Conservation (phyloP, 2,113 vertebrate genomes). For the Sitta europaea region DNA sequence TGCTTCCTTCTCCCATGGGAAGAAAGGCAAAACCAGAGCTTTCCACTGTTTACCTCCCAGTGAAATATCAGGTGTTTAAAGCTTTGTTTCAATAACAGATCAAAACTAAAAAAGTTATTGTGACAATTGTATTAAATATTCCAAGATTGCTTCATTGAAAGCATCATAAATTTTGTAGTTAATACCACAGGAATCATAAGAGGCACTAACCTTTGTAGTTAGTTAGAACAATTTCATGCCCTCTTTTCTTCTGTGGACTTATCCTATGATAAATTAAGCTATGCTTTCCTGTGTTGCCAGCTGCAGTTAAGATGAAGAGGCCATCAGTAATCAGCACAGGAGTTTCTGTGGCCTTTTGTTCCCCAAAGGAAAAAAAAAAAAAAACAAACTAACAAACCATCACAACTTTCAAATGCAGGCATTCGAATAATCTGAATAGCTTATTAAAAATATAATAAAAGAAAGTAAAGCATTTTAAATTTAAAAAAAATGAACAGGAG, state of each 20-base stretch:
- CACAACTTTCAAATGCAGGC: neutral
- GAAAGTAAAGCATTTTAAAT: neutral
- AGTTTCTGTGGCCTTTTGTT: neutral
- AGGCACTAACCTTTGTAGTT: neutral
- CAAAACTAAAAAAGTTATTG: neutral
- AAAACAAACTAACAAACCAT: accelerated
- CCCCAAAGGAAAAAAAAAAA: neutral
- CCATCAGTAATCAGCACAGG: neutral
- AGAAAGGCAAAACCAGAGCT: neutral
- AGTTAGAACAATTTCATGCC: neutral
- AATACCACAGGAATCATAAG: neutral
- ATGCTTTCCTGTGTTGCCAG: neutral
- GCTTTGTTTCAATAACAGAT: neutral
- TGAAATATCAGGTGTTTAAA: neutral
- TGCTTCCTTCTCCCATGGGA: neutral
- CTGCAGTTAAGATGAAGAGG: neutral
- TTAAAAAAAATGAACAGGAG: neutral
- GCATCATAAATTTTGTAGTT: neutral
- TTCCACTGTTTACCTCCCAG: neutral
- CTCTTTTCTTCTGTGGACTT: neutral
- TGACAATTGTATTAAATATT: neutral
- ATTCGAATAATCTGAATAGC: neutral
- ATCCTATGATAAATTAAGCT: neutral
- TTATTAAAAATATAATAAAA: too few species aligned
- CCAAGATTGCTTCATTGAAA: neutral